phyloP scores from a whole-genome alignment of 2,113 vertebrate genomes.

The Periophthalmodon schlosseri region DNA sequence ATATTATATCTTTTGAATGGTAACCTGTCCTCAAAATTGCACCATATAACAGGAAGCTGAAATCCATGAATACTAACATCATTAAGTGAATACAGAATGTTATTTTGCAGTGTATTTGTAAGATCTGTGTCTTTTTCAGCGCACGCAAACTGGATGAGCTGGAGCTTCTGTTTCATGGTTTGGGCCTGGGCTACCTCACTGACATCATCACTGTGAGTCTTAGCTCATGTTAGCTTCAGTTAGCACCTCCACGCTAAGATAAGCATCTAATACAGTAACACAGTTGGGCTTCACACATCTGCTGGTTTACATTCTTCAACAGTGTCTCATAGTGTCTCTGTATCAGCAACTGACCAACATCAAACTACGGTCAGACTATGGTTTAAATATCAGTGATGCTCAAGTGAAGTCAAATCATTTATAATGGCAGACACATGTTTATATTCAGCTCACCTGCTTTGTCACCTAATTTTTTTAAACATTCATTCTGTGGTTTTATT shows the following conservation, averaged over 20 bases:
- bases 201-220: constrained; percentile 73
- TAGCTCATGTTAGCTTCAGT: background rate
- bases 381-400: too few species aligned
- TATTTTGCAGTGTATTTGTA: background rate
- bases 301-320: background rate
- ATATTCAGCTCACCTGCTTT: background rate
- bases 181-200: constrained; percentile 83
- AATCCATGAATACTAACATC: too few species aligned
- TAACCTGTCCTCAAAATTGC: too few species aligned
- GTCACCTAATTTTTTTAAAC: constrained; percentile 21
- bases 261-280: too few species aligned
- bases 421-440: too few species aligned
- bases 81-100: too few species aligned
- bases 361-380: too few species aligned
- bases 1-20: too few species aligned
- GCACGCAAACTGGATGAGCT: constrained; percentile 80
- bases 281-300: background rate
- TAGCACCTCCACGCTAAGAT: too few species aligned
- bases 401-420: too few species aligned
- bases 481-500: constrained; percentile 13
- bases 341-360: too few species aligned
- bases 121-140: constrained; percentile 62
- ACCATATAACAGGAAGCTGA: too few species aligned
- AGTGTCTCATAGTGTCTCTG: background rate
- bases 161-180: constrained; percentile 87